Evolutionary conservation across 2,113 vertebrate species (phyloP).

Genomic region (Xenotilapia caudafasciata): DNA sequence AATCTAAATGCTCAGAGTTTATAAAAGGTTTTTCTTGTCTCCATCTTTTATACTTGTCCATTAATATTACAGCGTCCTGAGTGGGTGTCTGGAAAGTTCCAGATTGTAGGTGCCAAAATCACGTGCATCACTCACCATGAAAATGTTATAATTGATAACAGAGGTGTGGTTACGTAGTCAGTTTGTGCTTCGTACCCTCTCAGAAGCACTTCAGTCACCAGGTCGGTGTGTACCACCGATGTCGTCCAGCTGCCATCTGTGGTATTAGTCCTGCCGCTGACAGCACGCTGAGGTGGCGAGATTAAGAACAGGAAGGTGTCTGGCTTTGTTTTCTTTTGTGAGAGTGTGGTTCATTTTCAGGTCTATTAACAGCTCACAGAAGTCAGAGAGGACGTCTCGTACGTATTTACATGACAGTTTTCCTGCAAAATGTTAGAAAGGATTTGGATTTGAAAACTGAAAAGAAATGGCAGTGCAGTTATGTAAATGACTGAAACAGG

Average conservation of each 20-base stretch:
- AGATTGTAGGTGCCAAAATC: neutral
- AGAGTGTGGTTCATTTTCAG: neutral
- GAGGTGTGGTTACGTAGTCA: neutral
- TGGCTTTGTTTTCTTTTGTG: neutral
- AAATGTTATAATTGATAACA: neutral
- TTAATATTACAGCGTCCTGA: neutral
- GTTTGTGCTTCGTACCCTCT: neutral
- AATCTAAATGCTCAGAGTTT: neutral
- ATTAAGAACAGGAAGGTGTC: neutral
- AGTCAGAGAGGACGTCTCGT: neutral
- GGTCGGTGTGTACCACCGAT: neutral
- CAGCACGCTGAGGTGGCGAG: fast-evolving
- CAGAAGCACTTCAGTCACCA: neutral
- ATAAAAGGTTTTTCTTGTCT: neutral
- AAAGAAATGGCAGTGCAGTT: neutral
- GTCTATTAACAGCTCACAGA: neutral
- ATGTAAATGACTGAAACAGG: neutral
- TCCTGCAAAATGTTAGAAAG: neutral
- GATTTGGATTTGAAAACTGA: neutral
- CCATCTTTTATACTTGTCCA: neutral
- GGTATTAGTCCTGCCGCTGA: neutral
- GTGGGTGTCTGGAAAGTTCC: neutral
- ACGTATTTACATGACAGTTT: neutral
- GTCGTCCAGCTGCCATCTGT: neutral
- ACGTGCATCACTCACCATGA: neutral